Evolutionary conservation across 2,888 invertebrate species (phyloP), one percentile per base, ranked within the genome.

Genomic region (Leptinotarsa rubiginosa): DNA sequence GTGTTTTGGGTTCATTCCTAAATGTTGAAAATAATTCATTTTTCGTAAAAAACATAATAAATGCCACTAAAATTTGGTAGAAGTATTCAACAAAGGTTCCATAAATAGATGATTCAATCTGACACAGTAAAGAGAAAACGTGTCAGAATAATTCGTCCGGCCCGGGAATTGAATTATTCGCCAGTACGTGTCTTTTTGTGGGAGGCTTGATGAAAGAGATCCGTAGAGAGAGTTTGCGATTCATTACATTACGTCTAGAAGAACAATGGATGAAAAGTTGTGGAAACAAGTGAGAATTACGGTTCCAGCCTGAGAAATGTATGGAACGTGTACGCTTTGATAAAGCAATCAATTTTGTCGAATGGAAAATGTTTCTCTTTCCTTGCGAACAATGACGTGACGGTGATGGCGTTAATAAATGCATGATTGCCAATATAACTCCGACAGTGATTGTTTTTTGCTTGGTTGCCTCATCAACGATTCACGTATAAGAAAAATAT

Each of bases 261-360:
- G 52, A 52, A 52, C 52, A 52, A 52, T 52, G 18, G 52, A n/a
- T 52, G 52, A 52, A 52, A 18, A 52, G 18, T 52, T 52, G 52
- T n/a, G 52, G 7, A 18, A 18, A 18, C 52, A 18, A 18, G 18
- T 52, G 52, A 18, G 52, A 18, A 52, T 52, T 18, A 18, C 52
- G 18, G 10, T 52, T 18, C 12, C 18, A 18, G 18, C 1, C 18
- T 12, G 18, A n/a, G 18, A 52, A 52, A 18, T 52, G 52, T 18
- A n/a, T 18, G 18, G 18, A 52, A 12, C 18, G 52, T 52, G 18
- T 52, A n/a, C 3, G 1, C 10, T 18, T 52, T n/a, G 18, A 52
- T 52, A 3, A 2, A 5, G 52, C 7, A 18, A 52, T 52, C 52
- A 52, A 52, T 18, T 18, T 52, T 52, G 3, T 52, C 18, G 12